Evolutionary conservation across 2,113 vertebrate genomes (phyloP), one percentile per base, ranked within the genome.

Genomic region (Tauraco erythrolophus): DNA sequence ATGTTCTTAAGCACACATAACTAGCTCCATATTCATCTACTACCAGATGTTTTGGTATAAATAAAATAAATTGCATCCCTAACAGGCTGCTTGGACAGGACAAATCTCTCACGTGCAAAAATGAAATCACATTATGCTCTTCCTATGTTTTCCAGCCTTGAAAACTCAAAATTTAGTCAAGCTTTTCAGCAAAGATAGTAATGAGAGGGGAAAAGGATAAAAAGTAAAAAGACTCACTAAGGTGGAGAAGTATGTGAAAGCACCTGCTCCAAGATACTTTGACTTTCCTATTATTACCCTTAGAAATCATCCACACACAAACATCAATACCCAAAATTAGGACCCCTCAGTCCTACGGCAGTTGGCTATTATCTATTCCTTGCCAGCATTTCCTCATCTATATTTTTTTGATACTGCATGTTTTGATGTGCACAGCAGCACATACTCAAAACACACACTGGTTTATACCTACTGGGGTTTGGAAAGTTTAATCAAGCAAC

Each of bases 391-490:
- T 58, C 16, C 3, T 51, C 11, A 35, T 10, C 16, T 41, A 3
- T 10, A 10, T 33, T 56, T 56, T 56, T 70, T 61, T 41, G 33
- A 35, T 65, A 13, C 9, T 6, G 16, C 6, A 7, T 7, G 1
- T 43, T 85, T 41, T 6, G 2, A 10, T 0, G 14, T 21, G 5
- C 25, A 14, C 39, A 54, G 22, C 58, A 51, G 7, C 39, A 18
- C 0, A 0, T n/a, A 31, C 13, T 35, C 23, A 35, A 61, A 58
- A 43, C 0, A 3, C 2, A 10, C 6, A 1, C 12, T 15, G 4
- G 3, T 84, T 39, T 48, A 48, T 23, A 28, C 4, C 11, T 15
- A 6, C 6, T 37, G 1, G 1, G 0, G 1, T 54, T 23, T 51
- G 9, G 18, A n/a, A 82, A 85, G 11, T 43, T 68, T 60, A 43